phyloP scores from a whole-genome alignment of 2,888 invertebrate species.

The Stomorhina lunata region DNA sequence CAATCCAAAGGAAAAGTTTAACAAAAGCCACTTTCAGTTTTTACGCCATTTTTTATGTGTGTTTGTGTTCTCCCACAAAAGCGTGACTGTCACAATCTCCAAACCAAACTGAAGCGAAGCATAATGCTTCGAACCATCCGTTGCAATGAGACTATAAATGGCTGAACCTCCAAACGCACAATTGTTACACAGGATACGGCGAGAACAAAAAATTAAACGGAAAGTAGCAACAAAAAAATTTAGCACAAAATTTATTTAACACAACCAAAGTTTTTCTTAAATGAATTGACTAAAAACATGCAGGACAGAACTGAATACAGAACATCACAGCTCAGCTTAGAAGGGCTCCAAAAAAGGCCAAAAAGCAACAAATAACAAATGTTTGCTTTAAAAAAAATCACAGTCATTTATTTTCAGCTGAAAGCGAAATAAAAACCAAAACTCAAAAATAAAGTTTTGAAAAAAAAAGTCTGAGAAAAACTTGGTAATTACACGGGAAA shows the following conservation, averaged over 20 bases:
- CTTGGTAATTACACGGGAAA: slow-evolving; percentile 27
- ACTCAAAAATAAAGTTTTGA: background rate
- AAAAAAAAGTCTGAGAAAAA: background rate
- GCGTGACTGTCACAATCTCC: slow-evolving; percentile 33
- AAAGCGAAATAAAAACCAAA: background rate
- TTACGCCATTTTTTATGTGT: slow-evolving; percentile 7
- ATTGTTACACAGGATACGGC: background rate
- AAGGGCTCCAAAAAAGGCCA: background rate
- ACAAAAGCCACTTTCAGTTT: slow-evolving; percentile 39
- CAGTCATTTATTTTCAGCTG: slow-evolving; percentile 7
- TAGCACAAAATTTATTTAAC: slow-evolving; percentile 8
- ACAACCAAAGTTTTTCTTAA: slow-evolving; percentile 6
- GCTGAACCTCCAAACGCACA: background rate
- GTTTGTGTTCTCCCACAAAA: too few relatives aligned
- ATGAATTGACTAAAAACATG: slow-evolving; percentile 29
- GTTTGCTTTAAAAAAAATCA: slow-evolving; percentile 11
- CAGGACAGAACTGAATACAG: background rate
- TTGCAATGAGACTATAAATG: background rate
- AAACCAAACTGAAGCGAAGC: slow-evolving; percentile 3
- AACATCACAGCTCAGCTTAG: background rate
- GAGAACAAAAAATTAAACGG: background rate
- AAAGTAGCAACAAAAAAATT: background rate
- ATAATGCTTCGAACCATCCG: background rate
- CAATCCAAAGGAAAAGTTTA: background rate
- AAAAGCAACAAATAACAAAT: too few relatives aligned